Evolutionary conservation across 1,140 invertebrate species (phyloP), one percentile per base, ranked within the genome.

Genomic region (Plectrocnemia conspersa): DNA sequence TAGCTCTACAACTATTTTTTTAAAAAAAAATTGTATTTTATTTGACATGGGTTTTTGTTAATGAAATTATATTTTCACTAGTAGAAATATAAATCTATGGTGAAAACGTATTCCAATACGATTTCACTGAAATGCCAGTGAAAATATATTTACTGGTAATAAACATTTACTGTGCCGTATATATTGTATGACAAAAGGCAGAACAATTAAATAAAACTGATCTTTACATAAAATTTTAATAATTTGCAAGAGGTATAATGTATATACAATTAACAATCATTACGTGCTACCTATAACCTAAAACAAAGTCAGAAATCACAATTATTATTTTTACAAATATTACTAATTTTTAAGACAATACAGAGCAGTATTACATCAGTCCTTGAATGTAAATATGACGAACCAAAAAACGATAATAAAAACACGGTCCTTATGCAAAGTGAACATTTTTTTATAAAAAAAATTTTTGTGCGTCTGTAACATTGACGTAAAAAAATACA

Each of bases 221-320:
- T 13, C 6, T 38, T 38, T 38, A 7, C 35, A 38, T 38, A 38
- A 38, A 38, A 5, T 38, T 16, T 38, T 38, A 13, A 38, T 38
- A 38, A 38, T 38, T 38, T 38, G 35, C 35, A 16, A 38, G 35
- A 38, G 35, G 10, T 38, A 29, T 29, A 38, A 38, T 7, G 6
- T 38, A 38, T 38, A 5, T 38, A 38, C 35, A 38, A 16, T 38
- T 38, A 38, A 38, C 35, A 38, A 16, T 38, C 35, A 38, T 13
- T 13, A 38, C 18, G 35, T 38, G 35, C 35, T 38, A 38, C 35
- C 18, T 38, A 38, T 5, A 5, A 9, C n/a, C 35, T 38, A 38
- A 38, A 38, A 38, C 5, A 5, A 38, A 38, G 35, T 38, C 15
- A 38, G 18, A 38, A 38, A 38, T 38, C 35, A 38, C 35, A 38